phyloP scores from a whole-genome alignment of 2,888 invertebrate species.

The Quadroppia sp. region DNA sequence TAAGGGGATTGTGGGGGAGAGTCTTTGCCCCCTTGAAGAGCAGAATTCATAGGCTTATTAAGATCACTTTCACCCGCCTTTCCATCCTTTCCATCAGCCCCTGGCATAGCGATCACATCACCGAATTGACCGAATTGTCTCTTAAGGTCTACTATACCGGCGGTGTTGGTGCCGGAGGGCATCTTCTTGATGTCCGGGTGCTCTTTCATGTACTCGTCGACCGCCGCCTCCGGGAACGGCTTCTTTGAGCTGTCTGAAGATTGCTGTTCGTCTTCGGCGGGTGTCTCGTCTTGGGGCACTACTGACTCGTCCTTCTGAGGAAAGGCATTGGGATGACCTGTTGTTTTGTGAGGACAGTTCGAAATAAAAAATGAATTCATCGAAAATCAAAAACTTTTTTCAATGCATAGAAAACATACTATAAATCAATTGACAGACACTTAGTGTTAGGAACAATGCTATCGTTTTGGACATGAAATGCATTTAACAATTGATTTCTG shows the following conservation, averaged over 20 bases:
- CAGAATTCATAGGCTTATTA: too few relatives aligned
- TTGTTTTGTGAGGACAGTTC: neutral
- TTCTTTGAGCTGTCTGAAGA: neutral
- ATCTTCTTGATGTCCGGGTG: neutral
- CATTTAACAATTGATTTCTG: neutral
- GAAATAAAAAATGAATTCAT: too few relatives aligned
- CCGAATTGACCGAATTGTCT: neutral
- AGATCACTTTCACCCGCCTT: too few relatives aligned
- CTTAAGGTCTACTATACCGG: neutral
- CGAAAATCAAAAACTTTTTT: too few relatives aligned
- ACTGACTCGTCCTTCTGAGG: neutral
- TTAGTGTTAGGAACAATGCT: neutral
- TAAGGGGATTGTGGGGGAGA: neutral
- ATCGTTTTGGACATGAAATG: neutral
- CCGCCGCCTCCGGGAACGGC: neutral
- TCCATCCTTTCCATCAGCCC: too few relatives aligned
- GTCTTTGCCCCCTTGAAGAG: too few relatives aligned
- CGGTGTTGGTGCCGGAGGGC: neutral
- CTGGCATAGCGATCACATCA: neutral
- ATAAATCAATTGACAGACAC: neutral
- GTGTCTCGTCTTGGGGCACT: neutral
- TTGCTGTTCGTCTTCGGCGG: neutral
- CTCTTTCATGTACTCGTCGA: conserved; percentile 20
- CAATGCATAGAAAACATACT: neutral
- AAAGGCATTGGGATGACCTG: neutral